phyloP scores from a whole-genome alignment of 2,797 vertebrate genomes.

The Dipus sagitta region DNA sequence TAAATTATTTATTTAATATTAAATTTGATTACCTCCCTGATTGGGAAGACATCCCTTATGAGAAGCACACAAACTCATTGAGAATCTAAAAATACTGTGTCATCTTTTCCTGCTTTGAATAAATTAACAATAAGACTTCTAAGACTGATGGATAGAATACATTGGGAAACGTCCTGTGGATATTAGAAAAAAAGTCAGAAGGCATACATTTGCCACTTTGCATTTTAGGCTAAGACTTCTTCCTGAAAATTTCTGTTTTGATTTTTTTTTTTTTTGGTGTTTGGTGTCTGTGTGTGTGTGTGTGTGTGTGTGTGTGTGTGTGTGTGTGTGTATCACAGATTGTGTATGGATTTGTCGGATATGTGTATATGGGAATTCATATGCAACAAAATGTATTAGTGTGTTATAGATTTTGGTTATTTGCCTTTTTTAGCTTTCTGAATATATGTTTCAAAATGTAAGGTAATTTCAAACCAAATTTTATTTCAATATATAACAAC shows the following conservation, averaged over 20 bases:
- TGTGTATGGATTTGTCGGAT: too few relatives aligned
- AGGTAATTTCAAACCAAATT: neutral
- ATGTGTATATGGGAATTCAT: too few relatives aligned
- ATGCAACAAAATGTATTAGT: too few relatives aligned
- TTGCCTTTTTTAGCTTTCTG: neutral
- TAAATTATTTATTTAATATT: too few relatives aligned
- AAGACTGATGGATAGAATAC: neutral
- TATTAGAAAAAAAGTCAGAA: slow-evolving; percentile 5
- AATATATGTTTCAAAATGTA: neutral
- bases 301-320: too few relatives aligned
- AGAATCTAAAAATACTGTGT: neutral
- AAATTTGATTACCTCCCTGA: neutral
- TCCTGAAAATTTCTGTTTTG: too few relatives aligned
- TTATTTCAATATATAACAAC: neutral
- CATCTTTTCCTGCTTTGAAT: neutral
- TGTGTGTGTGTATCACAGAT: too few relatives aligned
- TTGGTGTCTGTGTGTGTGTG: too few relatives aligned
- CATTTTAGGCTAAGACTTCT: neutral
- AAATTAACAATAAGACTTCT: neutral
- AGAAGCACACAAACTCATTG: neutral
- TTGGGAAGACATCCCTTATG: neutral
- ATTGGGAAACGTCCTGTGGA: neutral
- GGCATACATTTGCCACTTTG: slow-evolving; percentile 16
- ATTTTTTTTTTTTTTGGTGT: too few relatives aligned
- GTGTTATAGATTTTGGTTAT: neutral